Evolutionary conservation across 2,888 invertebrate species (phyloP).

Genomic region (Ectemnius cavifrons): DNA sequence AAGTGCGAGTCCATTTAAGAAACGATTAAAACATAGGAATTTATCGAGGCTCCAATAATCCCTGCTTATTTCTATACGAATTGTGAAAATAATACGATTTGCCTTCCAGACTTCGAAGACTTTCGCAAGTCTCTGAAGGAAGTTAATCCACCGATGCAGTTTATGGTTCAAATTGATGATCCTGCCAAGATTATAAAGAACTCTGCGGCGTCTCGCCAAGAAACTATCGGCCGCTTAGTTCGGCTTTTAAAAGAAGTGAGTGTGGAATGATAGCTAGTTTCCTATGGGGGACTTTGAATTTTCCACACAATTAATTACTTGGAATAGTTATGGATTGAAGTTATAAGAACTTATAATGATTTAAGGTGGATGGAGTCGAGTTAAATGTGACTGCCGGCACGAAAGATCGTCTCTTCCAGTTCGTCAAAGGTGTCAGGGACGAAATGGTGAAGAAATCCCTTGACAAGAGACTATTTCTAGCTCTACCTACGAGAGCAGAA

Average conservation of each 20-base stretch:
- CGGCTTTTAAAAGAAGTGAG: slow-evolving; percentile 67
- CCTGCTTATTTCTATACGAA: too few relatives aligned
- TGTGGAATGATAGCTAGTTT: not conserved
- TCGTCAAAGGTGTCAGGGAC: slow-evolving; percentile 76
- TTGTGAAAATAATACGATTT: not conserved
- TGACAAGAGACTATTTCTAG: slow-evolving; percentile 80
- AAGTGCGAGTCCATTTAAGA: too few relatives aligned
- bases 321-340: too few relatives aligned
- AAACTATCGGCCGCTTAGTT: slow-evolving; percentile 62
- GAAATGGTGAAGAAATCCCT: slow-evolving; percentile 78
- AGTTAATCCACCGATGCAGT: slow-evolving; percentile 65
- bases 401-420: slow-evolving; percentile 79
- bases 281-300: too few relatives aligned
- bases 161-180: slow-evolving; percentile 70
- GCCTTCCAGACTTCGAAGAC: slow-evolving; percentile 60
- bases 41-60: too few relatives aligned
- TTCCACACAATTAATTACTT: too few relatives aligned
- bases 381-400: slow-evolving; percentile 80
- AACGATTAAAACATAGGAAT: too few relatives aligned
- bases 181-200: slow-evolving; percentile 61
- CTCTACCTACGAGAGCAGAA: slow-evolving; percentile 83
- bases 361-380: slow-evolving; percentile 80
- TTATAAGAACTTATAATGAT: not conserved
- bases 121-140: slow-evolving; percentile 69
- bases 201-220: slow-evolving; percentile 65